Evolutionary conservation across 1,140 invertebrate species (phyloP).

Genomic region (Polypedilum vanderplanki): DNA sequence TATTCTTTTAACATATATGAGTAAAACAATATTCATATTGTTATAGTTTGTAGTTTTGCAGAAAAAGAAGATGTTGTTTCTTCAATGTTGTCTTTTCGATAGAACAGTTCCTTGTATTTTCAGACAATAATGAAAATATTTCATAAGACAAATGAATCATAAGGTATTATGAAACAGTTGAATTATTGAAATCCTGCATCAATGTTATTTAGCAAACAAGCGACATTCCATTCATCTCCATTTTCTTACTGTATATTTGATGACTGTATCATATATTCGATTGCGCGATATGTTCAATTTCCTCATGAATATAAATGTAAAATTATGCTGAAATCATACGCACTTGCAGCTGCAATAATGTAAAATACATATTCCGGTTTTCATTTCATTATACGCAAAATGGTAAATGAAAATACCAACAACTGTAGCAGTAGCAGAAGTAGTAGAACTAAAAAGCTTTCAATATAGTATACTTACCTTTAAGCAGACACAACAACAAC

Average conservation of each 20-base stretch:
- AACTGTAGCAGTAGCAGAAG: not conserved
- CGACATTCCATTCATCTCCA: no score
- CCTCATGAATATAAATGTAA: not conserved
- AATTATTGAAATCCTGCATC: no score
- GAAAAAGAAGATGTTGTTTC: not conserved
- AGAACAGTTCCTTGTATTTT: no score
- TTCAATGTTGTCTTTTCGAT: no score
- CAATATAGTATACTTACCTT: not conserved
- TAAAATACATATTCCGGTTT: not conserved
- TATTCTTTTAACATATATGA: not conserved
- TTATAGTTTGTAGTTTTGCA: not conserved
- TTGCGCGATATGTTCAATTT: no score
- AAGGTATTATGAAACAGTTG: no score
- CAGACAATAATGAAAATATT: no score
- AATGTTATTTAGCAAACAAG: no score
- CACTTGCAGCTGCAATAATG: not conserved
- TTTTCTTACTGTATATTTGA: no score
- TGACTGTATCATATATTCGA: no score
- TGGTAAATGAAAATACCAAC: no score
- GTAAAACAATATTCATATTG: not conserved
- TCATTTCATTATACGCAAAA: not conserved
- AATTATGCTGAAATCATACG: not conserved
- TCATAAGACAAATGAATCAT: no score
- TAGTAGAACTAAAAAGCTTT: not conserved
- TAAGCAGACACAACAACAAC: not conserved